Conservation (phyloP, 2,797 vertebrate genomes). For the Melanogrammus aeglefinus region DNA sequence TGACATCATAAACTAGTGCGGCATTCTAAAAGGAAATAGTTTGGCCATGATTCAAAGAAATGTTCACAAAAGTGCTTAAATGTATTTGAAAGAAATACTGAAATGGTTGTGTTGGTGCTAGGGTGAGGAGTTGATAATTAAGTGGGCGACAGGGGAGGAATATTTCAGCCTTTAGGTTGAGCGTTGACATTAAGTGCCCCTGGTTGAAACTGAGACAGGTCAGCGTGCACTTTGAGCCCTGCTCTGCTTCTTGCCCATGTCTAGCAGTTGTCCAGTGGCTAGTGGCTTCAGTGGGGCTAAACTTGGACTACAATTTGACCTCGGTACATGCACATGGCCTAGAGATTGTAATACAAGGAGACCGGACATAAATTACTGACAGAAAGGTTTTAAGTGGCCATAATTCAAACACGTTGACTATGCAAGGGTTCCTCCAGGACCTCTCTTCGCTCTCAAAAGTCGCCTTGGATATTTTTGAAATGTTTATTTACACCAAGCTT, state of each 20-base stretch:
- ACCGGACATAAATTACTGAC: slow-evolving; percentile 56
- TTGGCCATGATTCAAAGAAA: neutral
- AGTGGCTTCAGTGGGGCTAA: slow-evolving; percentile 49
- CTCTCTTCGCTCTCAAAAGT: neutral
- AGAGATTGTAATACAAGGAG: slow-evolving; percentile 54
- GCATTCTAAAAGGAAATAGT: neutral
- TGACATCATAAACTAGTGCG: neutral
- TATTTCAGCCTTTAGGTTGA: slow-evolving; percentile 23
- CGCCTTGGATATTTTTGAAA: slow-evolving; percentile 17
- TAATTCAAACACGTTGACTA: slow-evolving; percentile 23
- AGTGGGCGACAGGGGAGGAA: slow-evolving; percentile 8
- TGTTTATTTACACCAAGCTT: slow-evolving; percentile 62
- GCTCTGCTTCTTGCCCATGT: slow-evolving; percentile 10
- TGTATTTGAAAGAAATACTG: neutral
- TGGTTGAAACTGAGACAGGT: slow-evolving; percentile 46
- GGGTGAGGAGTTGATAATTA: neutral
- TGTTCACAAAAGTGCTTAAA: neutral
- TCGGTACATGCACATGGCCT: slow-evolving; percentile 31
- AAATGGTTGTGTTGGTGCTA: neutral
- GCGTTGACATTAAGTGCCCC: slow-evolving; percentile 13
- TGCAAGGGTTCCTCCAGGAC: neutral
- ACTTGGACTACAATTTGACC: slow-evolving; percentile 45
- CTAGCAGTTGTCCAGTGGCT: slow-evolving; percentile 41
- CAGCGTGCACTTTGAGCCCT: slow-evolving; percentile 30
- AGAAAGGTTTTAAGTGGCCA: slow-evolving; percentile 42